Evolutionary conservation across 1,140 invertebrate species (phyloP).

Genomic region (Brachionus calyciflorus): DNA sequence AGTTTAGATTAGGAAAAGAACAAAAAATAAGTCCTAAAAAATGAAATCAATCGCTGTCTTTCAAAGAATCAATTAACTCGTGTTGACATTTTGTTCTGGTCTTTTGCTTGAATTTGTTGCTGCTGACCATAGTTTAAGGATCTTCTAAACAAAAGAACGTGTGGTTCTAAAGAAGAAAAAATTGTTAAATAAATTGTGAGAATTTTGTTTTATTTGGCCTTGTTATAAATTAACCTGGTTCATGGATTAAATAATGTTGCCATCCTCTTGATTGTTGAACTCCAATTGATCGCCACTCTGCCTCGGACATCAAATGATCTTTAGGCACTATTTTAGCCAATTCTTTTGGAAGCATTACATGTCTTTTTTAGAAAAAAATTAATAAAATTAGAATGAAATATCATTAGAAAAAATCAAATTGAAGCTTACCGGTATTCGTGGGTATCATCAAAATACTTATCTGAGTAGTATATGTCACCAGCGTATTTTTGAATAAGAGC

Average conservation of each 20-base stretch:
- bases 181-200: neutral
- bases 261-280: constrained; percentile 91
- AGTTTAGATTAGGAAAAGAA: no score
- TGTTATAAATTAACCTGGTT: constrained; percentile 69
- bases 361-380: constrained; percentile 56
- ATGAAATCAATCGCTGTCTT: no score
- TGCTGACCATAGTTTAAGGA: neutral
- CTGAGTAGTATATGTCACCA: constrained; percentile 58
- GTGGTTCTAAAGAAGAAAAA: constrained; percentile 14
- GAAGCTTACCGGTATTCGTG: constrained; percentile 57
- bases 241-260: constrained; percentile 93
- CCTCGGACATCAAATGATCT: constrained; percentile 87
- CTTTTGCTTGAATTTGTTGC: neutral
- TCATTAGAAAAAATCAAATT: neutral
- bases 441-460: constrained; percentile 70
- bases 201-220: no score
- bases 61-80: neutral
- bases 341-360: constrained; percentile 85
- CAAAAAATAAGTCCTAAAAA: no score
- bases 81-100: constrained; percentile 2
- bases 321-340: constrained; percentile 80
- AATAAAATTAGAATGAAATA: neutral
- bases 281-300: constrained; percentile 90
- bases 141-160: constrained; percentile 33
- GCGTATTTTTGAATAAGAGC: constrained; percentile 13